Evolutionary conservation across 1,140 invertebrate genomes (phyloP), one percentile per base, ranked within the genome.

Genomic region (Aphelenchoides fujianensis): DNA sequence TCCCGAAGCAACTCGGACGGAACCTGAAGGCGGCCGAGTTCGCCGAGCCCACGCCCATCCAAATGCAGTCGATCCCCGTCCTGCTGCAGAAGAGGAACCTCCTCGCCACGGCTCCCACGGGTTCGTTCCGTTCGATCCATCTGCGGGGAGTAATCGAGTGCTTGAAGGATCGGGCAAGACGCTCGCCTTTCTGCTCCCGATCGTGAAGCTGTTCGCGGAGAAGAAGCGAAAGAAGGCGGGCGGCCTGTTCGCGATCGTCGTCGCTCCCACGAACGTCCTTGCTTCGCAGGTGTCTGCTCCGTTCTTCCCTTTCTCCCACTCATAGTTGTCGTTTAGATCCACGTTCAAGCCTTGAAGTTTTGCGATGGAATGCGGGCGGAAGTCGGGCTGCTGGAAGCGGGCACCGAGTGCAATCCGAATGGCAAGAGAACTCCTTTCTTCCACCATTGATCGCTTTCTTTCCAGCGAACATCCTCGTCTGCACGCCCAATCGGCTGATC

Each of bases 401-500:
- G 55, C 5, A 48, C 41, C 23, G 55, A 7, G 23, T 59, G 28
- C 5, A 59, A 7, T 59, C 5, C 5, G 27, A 19, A 59, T 32
- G 55, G 55, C 34, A 59, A 7, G 19, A n/a, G n/a, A n/a, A n/a
- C n/a, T n/a, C 23, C 19, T 59, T 32, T 7, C 34, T 59, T 59
- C 12, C 5, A 59, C 19, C 12, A 59, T 59, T 59, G 19, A 59
- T 7, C 23, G 19, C 5, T 7, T 5, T 59, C 23, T 75, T 28
- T 75, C 28, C n/a, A 79, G 78, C 19, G 9, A 62, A 98, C 89
- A 91, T 98, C 79, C 86, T 98, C 2, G 91, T 98, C 35, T 94
- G 93, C 52, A 98, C 95, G 3, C 96, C 95, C n/a, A 95, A 96
- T 83, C 89, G 94, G 79, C 86, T 98, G 9, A 90, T 96, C 72